A percentile compares a stretch with the other conserved stretches of the same genome.
phyloP scores from a whole-genome alignment of 2,113 vertebrate species.

The Ursus arctos region DNA sequence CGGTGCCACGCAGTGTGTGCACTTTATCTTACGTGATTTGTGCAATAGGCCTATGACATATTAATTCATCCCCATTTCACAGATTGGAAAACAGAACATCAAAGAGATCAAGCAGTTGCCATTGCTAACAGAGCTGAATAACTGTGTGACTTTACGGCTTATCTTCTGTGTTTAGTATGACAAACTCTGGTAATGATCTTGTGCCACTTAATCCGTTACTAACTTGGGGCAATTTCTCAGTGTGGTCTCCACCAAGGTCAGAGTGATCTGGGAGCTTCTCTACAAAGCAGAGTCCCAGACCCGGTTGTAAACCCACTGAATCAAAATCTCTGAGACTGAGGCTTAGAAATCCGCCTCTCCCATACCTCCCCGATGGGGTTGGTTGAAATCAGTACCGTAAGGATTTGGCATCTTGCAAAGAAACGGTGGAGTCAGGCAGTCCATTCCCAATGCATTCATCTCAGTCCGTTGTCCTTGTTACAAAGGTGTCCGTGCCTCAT shows the following conservation, averaged over 20 bases:
- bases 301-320: accelerated
- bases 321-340: background rate
- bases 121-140: background rate
- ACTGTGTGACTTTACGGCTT: background rate
- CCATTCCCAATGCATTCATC: background rate
- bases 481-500: background rate
- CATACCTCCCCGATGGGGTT: background rate
- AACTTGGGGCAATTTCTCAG: background rate
- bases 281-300: background rate
- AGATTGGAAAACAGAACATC: background rate
- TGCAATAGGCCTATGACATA: too few species aligned
- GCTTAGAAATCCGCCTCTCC: background rate
- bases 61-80: background rate
- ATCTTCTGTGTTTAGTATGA: background rate
- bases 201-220: background rate
- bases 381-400: background rate
- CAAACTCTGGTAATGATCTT: background rate
- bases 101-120: background rate
- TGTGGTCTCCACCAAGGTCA: background rate
- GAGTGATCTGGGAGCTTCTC: background rate
- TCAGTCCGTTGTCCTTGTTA: background rate
- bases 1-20: accelerated
- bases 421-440: background rate
- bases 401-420: background rate
- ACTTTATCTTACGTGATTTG: background rate